Evolutionary conservation across 2,888 invertebrate species (phyloP).

Genomic region (Saturnia pavonia): DNA sequence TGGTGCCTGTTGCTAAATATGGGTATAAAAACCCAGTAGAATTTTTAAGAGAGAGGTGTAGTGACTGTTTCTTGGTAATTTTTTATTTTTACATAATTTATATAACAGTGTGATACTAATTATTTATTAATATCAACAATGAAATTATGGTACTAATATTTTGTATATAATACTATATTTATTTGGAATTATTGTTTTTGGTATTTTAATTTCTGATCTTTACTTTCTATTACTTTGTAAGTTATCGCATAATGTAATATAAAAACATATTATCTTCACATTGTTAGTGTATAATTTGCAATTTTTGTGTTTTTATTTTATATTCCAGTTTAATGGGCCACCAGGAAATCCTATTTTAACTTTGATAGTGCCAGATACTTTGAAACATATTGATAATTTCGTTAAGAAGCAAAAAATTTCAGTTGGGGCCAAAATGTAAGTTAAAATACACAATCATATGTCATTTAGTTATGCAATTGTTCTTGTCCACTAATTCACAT

Average conservation of each 20-base stretch:
- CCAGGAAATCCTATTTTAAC: slow-evolving; percentile 58
- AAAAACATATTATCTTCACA: no score
- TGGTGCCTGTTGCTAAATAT: slow-evolving; percentile 51
- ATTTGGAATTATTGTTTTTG: no score
- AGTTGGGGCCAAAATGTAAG: slow-evolving; percentile 56
- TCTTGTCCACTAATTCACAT: no score
- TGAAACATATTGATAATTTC: slow-evolving; percentile 71
- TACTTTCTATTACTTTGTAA: no score
- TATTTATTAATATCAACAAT: no score
- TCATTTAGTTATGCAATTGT: background rate
- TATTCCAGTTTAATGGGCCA: slow-evolving; percentile 55
- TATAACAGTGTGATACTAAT: background rate
- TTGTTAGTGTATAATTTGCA: no score
- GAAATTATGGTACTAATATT: no score
- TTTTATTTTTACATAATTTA: background rate
- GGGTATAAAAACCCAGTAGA: slow-evolving; percentile 56
- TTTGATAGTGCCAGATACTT: slow-evolving; percentile 61
- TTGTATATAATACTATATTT: no score
- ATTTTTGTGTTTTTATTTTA: slow-evolving; percentile 11
- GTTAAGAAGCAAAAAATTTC: slow-evolving; percentile 62
- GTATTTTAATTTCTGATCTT: background rate
- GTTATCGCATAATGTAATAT: no score
- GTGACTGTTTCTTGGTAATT: slow-evolving; percentile 67
- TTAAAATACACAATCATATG: background rate
- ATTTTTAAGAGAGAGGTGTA: slow-evolving; percentile 61